Percentiles rank a stretch among this genome's conserved stretches.
These are phyloP conservation scores for Poeciliopsis paucimaculata DNA, from an alignment of 2,797 vertebrate genomes.

Conservation along the genomic window DNA sequence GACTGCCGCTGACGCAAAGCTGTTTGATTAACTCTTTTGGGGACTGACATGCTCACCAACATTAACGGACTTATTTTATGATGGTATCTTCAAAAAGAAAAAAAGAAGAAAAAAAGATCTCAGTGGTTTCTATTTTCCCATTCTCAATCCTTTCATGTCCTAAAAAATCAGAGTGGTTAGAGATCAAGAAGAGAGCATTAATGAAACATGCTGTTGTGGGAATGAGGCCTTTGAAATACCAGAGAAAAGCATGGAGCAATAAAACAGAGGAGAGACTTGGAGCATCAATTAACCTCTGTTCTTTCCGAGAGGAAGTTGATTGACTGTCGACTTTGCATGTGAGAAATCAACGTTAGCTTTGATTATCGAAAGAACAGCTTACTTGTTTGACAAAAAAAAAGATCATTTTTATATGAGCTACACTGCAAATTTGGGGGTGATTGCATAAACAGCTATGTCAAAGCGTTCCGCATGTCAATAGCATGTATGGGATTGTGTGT, in stretches of 20 bases:
- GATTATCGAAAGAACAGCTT: conserved; percentile 51
- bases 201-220: conserved; percentile 40
- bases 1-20: background rate
- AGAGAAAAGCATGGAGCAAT: conserved; percentile 31
- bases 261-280: conserved; percentile 15
- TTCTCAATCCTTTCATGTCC: conserved; percentile 33
- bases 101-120: background rate
- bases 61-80: background rate
- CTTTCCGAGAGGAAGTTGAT: conserved; percentile 30
- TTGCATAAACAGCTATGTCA: background rate
- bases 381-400: conserved; percentile 23
- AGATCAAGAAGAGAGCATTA: conserved; percentile 58
- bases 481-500: background rate
- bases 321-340: conserved; percentile 53
- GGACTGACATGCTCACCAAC: conserved; percentile 12
- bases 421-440: conserved; percentile 37
- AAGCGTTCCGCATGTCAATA: background rate
- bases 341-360: conserved; percentile 43
- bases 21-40: conserved; percentile 12
- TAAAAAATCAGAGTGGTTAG: conserved; percentile 37
- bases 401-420: conserved; percentile 51
- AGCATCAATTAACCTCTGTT: conserved; percentile 59
- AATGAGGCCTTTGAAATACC: conserved; percentile 59
- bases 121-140: conserved; percentile 16
- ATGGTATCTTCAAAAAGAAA: conserved; percentile 8